These are phyloP conservation scores for Caenorhabditis sulstoni DNA, from an alignment of 2,888 invertebrate species.

Conservation along the genomic window DNA sequence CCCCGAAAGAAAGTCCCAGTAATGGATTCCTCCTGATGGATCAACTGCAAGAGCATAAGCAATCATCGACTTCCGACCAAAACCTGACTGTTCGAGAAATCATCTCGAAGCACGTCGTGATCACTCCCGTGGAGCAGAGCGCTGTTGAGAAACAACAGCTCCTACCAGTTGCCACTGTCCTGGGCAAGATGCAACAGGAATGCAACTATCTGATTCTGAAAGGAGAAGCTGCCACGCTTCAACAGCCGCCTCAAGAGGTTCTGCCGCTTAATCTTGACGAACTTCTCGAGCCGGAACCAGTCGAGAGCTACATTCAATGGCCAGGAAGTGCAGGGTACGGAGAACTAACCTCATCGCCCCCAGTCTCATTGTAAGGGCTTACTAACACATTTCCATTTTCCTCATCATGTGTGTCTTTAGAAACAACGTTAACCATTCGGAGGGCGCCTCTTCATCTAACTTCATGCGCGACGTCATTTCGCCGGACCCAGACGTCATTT, in stretches of 20 bases:
- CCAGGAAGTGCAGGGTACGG: neutral
- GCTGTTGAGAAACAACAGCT: neutral
- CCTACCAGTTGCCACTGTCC: neutral
- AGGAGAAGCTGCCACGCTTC: neutral
- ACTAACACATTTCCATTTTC: too few relatives aligned
- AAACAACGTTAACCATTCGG: too few relatives aligned
- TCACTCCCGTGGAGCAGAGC: neutral
- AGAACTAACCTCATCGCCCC: neutral
- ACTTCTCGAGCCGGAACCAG: too few relatives aligned
- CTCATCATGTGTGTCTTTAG: too few relatives aligned
- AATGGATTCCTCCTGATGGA: conserved; percentile 18
- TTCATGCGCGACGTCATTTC: too few relatives aligned
- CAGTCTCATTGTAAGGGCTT: too few relatives aligned
- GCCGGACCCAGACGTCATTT: too few relatives aligned
- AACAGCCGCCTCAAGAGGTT: too few relatives aligned
- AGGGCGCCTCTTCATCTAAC: too few relatives aligned
- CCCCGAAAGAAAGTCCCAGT: neutral
- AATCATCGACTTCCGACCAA: neutral
- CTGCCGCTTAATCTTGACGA: too few relatives aligned
- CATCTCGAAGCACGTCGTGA: neutral
- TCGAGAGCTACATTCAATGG: neutral
- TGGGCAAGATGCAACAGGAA: conserved; percentile 11
- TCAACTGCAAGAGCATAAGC: neutral
- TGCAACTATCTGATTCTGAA: neutral
- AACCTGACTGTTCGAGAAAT: neutral